A percentile compares a stretch with the other conserved stretches of the same genome.
These are phyloP conservation scores for Tryphoninae sp. DNA, from an alignment of 2,888 invertebrate species.

Conservation along the genomic window DNA sequence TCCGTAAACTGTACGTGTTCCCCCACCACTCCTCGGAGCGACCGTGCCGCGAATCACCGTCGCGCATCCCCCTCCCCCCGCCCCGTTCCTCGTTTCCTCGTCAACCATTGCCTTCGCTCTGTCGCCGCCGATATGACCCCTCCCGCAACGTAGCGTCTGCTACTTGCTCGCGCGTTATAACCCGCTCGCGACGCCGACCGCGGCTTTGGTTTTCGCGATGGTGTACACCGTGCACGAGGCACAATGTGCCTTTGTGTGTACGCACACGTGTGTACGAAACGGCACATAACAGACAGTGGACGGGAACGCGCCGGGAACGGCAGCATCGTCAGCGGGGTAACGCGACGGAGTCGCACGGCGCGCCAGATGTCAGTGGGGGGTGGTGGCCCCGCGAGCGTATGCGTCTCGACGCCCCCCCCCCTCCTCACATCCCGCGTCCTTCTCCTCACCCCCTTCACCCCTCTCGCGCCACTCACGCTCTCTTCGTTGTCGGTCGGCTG, in stretches of 20 bases:
- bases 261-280: conserved; percentile 36
- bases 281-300: background rate
- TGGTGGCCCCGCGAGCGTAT: conserved; percentile 59
- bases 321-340: conserved; percentile 53
- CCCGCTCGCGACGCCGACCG: conserved; percentile 49
- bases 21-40: conserved; percentile 66
- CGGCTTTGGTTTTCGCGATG: conserved; percentile 30
- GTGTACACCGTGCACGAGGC: conserved; percentile 36
- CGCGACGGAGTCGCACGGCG: conserved; percentile 60
- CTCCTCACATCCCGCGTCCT: conserved; percentile 8
- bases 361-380: conserved; percentile 65
- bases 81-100: conserved; percentile 63
- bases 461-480: conserved; percentile 10
- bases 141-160: conserved; percentile 72
- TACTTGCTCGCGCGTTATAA: conserved; percentile 55
- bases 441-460: conserved; percentile 4
- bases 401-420: conserved; percentile 43
- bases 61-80: conserved; percentile 73
- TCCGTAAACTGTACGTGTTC: conserved; percentile 71
- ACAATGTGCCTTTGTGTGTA: conserved; percentile 58
- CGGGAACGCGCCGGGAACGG: conserved; percentile 43
- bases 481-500: conserved; percentile 73
- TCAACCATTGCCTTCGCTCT: conserved; percentile 56
- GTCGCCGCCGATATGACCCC: conserved; percentile 72
- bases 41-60: conserved; percentile 66